Base-by-base conservation (phyloP, 2,113 vertebrate genomes). In the Procavia capensis region DNA sequence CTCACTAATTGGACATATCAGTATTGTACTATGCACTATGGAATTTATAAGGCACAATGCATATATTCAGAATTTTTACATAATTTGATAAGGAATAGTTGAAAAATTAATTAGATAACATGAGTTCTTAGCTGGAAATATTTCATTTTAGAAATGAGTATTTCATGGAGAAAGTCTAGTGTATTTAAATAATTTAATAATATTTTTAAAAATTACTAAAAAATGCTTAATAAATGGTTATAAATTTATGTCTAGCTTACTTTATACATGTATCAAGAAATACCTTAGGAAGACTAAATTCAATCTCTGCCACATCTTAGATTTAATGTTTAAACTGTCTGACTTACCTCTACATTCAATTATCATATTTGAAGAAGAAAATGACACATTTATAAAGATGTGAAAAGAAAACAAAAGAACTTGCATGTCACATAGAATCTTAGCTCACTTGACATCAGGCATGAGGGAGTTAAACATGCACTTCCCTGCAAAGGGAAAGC, bases 111-210 rank as follows among this genome's bases (percentile, higher is more conserved):
- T 70, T 90, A 81, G 66, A 90, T 31, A 22, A 29, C 24, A 63
- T 85, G 59, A 45, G 36, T 72, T 92, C 50, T 72, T 85, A 87
- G 43, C 79, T 72, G 43, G 75, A 91, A 88, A 79, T 91, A 75
- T 39, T 85, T 76, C 25, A 75, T 39, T 74, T 17, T 63, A 86
- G 64, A 85, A 87, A 63, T 76, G n/a, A 85, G 87, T 80, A 20
- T 72, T 88, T 88, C 4, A 75, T 29, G 3, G 4, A 9, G 39
- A 83, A 91, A 41, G 11, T 25, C 75, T 20, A 88, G 14, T 29
- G 3, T 8, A 88, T 81, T 83, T 86, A 39, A 95, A 92, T 5
- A 91, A 91, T 75, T 54, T 25, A 50, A 16, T 93, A 61, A 72
- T 64, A 19, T 88, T 78, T 5, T 85, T 85, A 57, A 79, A 50